phyloP scores from a whole-genome alignment of 2,113 vertebrate genomes.

The Psettodes erumei region DNA sequence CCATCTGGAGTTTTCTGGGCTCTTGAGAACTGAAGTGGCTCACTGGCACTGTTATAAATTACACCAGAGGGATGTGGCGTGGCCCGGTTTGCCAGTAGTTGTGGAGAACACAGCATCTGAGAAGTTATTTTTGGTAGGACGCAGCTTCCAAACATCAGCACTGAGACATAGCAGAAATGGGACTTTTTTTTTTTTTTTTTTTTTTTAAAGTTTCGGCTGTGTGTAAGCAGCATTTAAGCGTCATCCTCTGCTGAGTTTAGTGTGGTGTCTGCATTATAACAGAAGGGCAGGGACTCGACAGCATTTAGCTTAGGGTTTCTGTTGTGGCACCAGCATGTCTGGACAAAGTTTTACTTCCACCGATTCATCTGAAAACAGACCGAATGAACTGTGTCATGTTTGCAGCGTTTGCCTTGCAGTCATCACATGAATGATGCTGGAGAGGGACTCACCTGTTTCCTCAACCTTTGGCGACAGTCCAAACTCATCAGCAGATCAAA shows the following conservation, averaged over 20 bases:
- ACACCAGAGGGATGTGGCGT: slow-evolving; percentile 38
- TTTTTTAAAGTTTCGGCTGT: slow-evolving; percentile 8
- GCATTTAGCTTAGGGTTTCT: slow-evolving; percentile 19
- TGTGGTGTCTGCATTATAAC: neutral
- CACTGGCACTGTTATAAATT: slow-evolving; percentile 37
- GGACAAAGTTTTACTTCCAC: slow-evolving; percentile 41
- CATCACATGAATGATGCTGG: slow-evolving; percentile 11
- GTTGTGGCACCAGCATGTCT: slow-evolving; percentile 35
- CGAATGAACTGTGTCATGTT: slow-evolving; percentile 10
- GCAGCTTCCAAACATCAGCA: slow-evolving; percentile 23
- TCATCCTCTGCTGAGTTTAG: slow-evolving; percentile 22
- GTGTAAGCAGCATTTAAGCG: slow-evolving; percentile 37
- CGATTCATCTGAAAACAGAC: slow-evolving; percentile 20
- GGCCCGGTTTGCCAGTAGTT: slow-evolving; percentile 26
- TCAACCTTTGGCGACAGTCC: neutral
- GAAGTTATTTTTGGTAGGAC: slow-evolving; percentile 45
- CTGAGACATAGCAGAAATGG: slow-evolving; percentile 48
- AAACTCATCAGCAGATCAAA: slow-evolving; percentile 4
- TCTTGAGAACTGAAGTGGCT: slow-evolving; percentile 33
- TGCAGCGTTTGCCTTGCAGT: slow-evolving; percentile 26
- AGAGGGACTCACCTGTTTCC: slow-evolving; percentile 44
- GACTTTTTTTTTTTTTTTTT: too few species aligned
- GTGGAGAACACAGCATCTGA: slow-evolving; percentile 4
- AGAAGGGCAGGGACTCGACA: slow-evolving; percentile 13
- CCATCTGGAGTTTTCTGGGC: slow-evolving; percentile 50